Base-by-base conservation (phyloP, 37 sponge, comb jelly and placozoan genomes). In the Amphimedon queenslandica region DNA sequence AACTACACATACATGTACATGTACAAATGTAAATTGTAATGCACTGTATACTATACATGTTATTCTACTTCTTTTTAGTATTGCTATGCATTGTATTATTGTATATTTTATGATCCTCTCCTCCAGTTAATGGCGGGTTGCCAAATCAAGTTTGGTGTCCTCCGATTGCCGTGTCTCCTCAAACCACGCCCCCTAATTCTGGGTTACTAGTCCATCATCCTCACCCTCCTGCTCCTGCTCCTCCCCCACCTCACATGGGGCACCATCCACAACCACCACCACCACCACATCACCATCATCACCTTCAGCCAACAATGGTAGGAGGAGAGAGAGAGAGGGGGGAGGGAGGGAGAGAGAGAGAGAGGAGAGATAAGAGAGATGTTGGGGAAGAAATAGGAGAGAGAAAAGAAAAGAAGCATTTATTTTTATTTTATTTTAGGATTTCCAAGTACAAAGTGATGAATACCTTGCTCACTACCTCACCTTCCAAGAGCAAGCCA, bases 391-490 rank as follows among this genome's bases (percentile, higher is more conserved):
- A n/a, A n/a, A n/a, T n/a, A n/a, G n/a, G n/a, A n/a, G n/a, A n/a
- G n/a, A n/a, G n/a, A n/a, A n/a, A n/a, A n/a, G n/a, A n/a, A n/a
- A n/a, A n/a, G n/a, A n/a, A n/a, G n/a, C n/a, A n/a, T n/a, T n/a
- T n/a, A n/a, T n/a, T n/a, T n/a, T n/a, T n/a, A n/a, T n/a, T n/a
- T n/a, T n/a, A n/a, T n/a, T n/a, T n/a, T n/a, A n/a, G n/a, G n/a
- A 67, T 38, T 32, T 37, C 40, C 57, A 64, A 24, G 58, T 30
- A 25, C 23, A 72, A 21, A 43, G 33, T 24, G 85, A 84, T 40
- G 28, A 32, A 27, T 67, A 73, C 74, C 27, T 84, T 47, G 85
- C 85, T 30, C 66, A 63, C 40, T 84, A 78, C 53, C 60, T 84
- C 29, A 78, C 77, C 37, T 29, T 31, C 21, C 25, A n/a, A 60